Evolutionary conservation across 2,888 invertebrate genomes (phyloP).

Genomic region (Melanotus villosus): DNA sequence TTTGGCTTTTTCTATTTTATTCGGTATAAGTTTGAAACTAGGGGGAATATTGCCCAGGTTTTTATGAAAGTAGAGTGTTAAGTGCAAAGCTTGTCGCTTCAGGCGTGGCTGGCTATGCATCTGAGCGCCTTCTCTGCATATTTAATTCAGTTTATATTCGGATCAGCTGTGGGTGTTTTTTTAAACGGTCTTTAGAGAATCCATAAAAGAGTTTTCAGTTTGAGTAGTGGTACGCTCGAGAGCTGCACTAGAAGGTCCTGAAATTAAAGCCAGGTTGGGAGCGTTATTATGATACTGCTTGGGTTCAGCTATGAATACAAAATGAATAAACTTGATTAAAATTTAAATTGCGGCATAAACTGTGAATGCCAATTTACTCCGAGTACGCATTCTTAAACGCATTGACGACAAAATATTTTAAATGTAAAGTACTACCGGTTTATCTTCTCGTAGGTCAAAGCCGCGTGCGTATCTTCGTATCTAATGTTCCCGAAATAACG

Average conservation of each 20-base stretch:
- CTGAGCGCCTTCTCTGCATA: background rate
- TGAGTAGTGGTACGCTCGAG: conserved; percentile 27
- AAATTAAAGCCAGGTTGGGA: conserved; percentile 39
- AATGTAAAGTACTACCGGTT: background rate
- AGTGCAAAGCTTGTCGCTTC: background rate
- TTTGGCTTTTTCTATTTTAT: too few species aligned
- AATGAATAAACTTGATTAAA: conserved; percentile 44
- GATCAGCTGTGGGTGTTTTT: conserved; percentile 25
- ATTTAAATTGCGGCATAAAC: conserved; percentile 42
- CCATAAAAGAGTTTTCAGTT: conserved; percentile 25
- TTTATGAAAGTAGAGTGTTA: background rate
- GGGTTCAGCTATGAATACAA: conserved; percentile 42
- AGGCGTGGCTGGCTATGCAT: background rate
- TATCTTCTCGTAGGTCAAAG: background rate
- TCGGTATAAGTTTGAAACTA: too few species aligned
- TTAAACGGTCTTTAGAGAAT: conserved; percentile 26
- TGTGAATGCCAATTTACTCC: conserved; percentile 38
- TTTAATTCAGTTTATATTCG: conserved; percentile 26
- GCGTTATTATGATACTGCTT: conserved; percentile 42
- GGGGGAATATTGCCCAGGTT: background rate
- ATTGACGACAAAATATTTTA: conserved; percentile 36
- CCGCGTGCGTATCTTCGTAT: background rate
- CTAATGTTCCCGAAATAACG: too few species aligned
- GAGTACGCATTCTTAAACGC: conserved; percentile 33
- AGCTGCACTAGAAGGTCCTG: conserved; percentile 32